A percentile compares a stretch with the other conserved stretches of the same genome.
Conservation (phyloP, 2,888 invertebrate species). For the Philaethria dido region DNA sequence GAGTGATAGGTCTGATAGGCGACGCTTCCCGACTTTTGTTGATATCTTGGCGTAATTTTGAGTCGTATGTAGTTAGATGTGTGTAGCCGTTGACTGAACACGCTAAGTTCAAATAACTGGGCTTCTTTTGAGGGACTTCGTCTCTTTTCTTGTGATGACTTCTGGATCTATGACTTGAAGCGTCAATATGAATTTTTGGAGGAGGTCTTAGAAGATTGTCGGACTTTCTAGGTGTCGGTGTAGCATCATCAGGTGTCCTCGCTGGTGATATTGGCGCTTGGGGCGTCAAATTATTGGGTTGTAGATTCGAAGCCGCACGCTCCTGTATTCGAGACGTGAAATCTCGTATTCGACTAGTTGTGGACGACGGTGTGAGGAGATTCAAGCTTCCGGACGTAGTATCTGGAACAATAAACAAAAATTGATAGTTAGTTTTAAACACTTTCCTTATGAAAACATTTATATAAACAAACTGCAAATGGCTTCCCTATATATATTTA, state of each 20-base stretch:
- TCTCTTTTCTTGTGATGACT: slow-evolving; percentile 72
- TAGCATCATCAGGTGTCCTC: slow-evolving; percentile 55
- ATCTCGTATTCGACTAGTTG: slow-evolving; percentile 81
- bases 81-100: slow-evolving; percentile 96
- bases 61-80: slow-evolving; percentile 93
- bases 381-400: slow-evolving; percentile 86
- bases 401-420: slow-evolving; percentile 59
- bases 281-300: slow-evolving; percentile 54
- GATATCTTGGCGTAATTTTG: slow-evolving; percentile 89
- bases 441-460: neutral
- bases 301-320: slow-evolving; percentile 69
- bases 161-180: slow-evolving; percentile 69
- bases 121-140: slow-evolving; percentile 86
- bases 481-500: neutral
- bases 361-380: slow-evolving; percentile 85
- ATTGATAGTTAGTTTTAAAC: slow-evolving; percentile 19
- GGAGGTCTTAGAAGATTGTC: slow-evolving; percentile 75
- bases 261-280: slow-evolving; percentile 65
- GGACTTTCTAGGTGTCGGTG: slow-evolving; percentile 54
- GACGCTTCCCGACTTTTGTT: slow-evolving; percentile 89
- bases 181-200: slow-evolving; percentile 68
- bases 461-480: neutral
- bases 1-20: slow-evolving; percentile 85
- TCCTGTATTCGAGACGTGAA: slow-evolving; percentile 85
- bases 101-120: slow-evolving; percentile 94